Evolutionary conservation across 2,888 invertebrate species (phyloP).

Genomic region (Xylota sylvarum): DNA sequence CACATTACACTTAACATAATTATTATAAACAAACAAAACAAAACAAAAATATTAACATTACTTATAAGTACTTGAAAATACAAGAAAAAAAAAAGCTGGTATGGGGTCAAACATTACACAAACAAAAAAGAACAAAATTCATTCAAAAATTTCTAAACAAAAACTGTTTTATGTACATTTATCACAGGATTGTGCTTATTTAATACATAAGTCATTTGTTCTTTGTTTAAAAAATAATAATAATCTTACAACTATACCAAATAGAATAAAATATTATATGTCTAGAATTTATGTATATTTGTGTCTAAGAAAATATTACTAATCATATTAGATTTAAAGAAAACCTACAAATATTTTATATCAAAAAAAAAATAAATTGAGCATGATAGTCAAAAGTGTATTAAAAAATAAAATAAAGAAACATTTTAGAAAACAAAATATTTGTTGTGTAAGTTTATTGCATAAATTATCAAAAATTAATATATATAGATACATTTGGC

Average conservation of each 20-base stretch:
- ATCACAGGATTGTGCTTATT: constrained; percentile 60
- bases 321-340: constrained; percentile 3
- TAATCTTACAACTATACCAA: not conserved
- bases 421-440: constrained; percentile 21
- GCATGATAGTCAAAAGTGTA: constrained; percentile 70
- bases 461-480: constrained; percentile 1
- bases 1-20: constrained; percentile 44
- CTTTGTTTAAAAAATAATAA: not conserved
- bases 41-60: constrained; percentile 19
- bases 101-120: constrained; percentile 84
- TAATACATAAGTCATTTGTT: not conserved
- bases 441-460: constrained; percentile 3
- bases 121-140: constrained; percentile 51
- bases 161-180: constrained; percentile 62
- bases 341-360: constrained; percentile 30
- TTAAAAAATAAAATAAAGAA: constrained; percentile 13
- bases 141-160: constrained; percentile 40
- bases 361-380: constrained; percentile 35
- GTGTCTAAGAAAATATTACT: constrained; percentile 1
- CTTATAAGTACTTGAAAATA: constrained; percentile 39
- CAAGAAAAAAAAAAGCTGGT: constrained; percentile 82
- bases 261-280: not conserved
- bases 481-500: not conserved
- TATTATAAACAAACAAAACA: constrained; percentile 17
- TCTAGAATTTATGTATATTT: constrained; percentile 11